Evolutionary conservation across 2,113 vertebrate genomes (phyloP).

Genomic region (Mesembrinibis cayennensis): DNA sequence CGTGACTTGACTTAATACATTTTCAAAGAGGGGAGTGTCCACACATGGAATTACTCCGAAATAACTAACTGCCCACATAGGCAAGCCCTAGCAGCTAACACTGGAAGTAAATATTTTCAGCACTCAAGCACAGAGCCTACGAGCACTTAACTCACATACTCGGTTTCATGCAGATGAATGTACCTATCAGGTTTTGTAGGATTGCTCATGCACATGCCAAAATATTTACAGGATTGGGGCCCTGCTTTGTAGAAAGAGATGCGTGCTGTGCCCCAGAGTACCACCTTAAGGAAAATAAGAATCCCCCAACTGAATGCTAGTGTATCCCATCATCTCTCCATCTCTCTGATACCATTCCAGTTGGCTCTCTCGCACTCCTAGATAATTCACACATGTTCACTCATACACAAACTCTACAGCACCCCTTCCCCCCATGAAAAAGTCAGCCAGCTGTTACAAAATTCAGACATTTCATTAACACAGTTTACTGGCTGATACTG

Average conservation of each 20-base stretch:
- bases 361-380: background rate
- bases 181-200: background rate
- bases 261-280: background rate
- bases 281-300: background rate
- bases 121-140: background rate
- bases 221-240: background rate
- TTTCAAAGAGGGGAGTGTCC: background rate
- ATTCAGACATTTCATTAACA: conserved; percentile 44
- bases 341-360: background rate
- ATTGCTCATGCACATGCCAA: background rate
- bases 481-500: conserved; percentile 17
- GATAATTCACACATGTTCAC: conserved; percentile 7
- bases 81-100: background rate
- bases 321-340: background rate
- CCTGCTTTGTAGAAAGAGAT: background rate
- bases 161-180: background rate
- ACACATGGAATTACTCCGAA: background rate
- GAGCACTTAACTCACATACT: background rate
- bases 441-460: conserved; percentile 38
- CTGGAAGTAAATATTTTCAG: background rate
- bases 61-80: background rate
- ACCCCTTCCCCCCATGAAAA: background rate
- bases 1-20: background rate
- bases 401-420: background rate
- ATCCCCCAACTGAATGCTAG: background rate